Evolutionary conservation across 2,113 vertebrate species (phyloP), one percentile per base, ranked within the genome.

Genomic region (Epinephelus lanceolatus): DNA sequence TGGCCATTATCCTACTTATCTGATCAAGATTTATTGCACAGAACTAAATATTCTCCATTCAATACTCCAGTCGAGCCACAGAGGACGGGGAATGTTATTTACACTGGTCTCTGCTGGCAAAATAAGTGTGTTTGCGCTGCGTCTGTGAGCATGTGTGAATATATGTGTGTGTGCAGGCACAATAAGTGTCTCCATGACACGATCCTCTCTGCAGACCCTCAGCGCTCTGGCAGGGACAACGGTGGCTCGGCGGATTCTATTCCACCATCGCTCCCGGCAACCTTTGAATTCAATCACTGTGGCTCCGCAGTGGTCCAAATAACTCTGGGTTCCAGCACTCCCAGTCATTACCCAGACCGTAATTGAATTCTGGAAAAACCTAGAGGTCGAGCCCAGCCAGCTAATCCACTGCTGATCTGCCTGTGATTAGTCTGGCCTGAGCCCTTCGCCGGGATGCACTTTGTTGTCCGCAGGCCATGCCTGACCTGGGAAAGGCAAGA

Each of bases 361-460:
- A 93, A 95, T 95, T 94, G 91, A 93, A 94, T 94, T 91, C 85
- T 78, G 86, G 87, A 78, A 89, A 87, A 94, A 93, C 83, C 89
- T 92, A 86, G 94, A 93, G 92, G 92, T 93, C 76, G 78, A 87
- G 88, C 81, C 78, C 5, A 7, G 86, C 88, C 76, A 81, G 89
- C 84, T 94, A 94, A 94, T 94, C 92, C 91, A 94, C 89, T 86
- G 63, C 92, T 94, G 91, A 93, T 94, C 92, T 95, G 88, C 88
- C 88, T 94, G 88, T 92, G 92, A 94, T 93, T 92, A 94, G 89
- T 93, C 87, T 83, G 92, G 88, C 88, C 82, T 68, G 85, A 79
- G 80, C 82, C 67, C 71, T 85, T 86, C 71, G 67, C 70, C 6
- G 27, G 84, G 89, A 85, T 84, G 86, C 78, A 75, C 85, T 80